A percentile compares a stretch with the other conserved stretches of the same genome.
These are phyloP conservation scores for Metalampra italica DNA, from an alignment of 2,888 invertebrate genomes.

Conservation along the genomic window DNA sequence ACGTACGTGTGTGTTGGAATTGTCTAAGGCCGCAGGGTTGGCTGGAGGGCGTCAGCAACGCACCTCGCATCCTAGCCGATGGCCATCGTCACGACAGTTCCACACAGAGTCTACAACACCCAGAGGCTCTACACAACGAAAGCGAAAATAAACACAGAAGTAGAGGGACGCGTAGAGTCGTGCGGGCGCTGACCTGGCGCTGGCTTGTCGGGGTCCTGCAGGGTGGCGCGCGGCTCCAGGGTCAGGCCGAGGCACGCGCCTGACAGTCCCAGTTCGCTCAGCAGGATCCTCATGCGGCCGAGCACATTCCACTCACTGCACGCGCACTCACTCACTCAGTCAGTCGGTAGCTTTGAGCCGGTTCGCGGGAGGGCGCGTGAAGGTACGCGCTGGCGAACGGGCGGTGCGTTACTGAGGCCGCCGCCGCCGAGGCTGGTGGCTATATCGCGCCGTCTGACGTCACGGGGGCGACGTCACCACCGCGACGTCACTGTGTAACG, in stretches of 20 bases:
- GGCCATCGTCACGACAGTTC: constrained; percentile 75
- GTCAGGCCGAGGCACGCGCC: constrained; percentile 76
- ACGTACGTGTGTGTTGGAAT: constrained; percentile 72
- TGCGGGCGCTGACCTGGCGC: constrained; percentile 78
- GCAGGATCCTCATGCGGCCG: constrained; percentile 79
- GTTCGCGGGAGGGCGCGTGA: constrained; percentile 59
- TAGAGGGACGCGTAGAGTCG: constrained; percentile 60
- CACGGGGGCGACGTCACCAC: constrained; percentile 66
- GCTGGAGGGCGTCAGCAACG: constrained; percentile 76
- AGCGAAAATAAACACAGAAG: constrained; percentile 78
- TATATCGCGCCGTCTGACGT: constrained; percentile 77
- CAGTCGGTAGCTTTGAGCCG: constrained; percentile 48
- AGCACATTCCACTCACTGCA: constrained; percentile 77
- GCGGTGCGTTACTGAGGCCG: constrained; percentile 78
- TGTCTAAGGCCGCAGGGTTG: constrained; percentile 72
- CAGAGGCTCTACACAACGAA: constrained; percentile 76
- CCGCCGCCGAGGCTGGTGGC: constrained; percentile 74
- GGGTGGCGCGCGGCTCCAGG: constrained; percentile 72
- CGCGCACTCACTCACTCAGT: constrained; percentile 74
- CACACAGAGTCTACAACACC: constrained; percentile 72
- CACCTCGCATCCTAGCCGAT: constrained; percentile 78
- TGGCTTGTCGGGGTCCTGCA: constrained; percentile 71
- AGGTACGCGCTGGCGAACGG: constrained; percentile 70
- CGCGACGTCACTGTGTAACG: constrained; percentile 76
- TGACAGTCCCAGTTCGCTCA: constrained; percentile 76